Base-by-base conservation (phyloP, 2,888 invertebrate genomes). In the Podotricha telesiphe region DNA sequence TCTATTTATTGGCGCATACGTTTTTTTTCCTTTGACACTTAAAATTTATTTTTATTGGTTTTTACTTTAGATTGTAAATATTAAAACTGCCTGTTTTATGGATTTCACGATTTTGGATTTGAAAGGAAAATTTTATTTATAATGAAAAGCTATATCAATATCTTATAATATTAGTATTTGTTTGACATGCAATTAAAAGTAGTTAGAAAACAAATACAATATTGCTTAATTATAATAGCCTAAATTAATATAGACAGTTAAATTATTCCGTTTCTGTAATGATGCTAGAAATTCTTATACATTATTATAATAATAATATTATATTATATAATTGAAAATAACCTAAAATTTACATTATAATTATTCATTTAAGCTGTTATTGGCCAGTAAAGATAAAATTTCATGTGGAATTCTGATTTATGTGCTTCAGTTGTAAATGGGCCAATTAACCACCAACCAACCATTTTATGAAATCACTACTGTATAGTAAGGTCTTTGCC, bases 401-500 rank as follows among this genome's bases (percentile, higher is more conserved):
- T 19, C 28, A 28, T n/a, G 6, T 11, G 47, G 34, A 37, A 17
- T 47, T 61, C 8, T 64, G 51, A 53, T 61, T 64, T 48, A 61
- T 47, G 20, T 45, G 50, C 51, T 40, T 50, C 48, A 72, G 61
- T 67, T 62, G 63, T 42, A 69, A 69, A 72, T 62, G 67, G 65
- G 69, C 69, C 72, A 72, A 72, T 72, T 72, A 69, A 72, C 65
- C 64, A 72, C 65, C 61, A 69, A 55, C 40, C 68, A 68, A 56
- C 42, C 68, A 68, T 68, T 71, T 59, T 58, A 69, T 68, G 62
- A 68, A 70, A 70, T 66, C 70, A 70, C 53, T 68, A 68, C 58
- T 68, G 53, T 55, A 72, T 63, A 59, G 62, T 68, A 68, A 72
- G 72, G 70, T 68, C 70, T 68, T 72, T 72, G 72, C 70, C 70